A percentile compares a stretch with the other conserved stretches of the same genome.
phyloP scores from a whole-genome alignment of 2,113 vertebrate genomes.

The Tupaia chinensis region DNA sequence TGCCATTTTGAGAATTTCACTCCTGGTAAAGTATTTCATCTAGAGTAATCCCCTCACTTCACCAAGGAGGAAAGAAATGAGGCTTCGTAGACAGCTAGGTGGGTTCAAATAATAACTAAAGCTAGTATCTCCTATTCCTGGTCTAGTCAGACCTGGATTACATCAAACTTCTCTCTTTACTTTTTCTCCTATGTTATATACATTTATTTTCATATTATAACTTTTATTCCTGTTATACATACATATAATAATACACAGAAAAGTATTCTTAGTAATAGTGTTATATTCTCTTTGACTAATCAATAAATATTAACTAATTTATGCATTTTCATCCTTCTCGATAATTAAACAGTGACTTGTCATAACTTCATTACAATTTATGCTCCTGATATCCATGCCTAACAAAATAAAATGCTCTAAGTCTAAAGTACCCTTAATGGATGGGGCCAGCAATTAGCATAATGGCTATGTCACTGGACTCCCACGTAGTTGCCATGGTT shows the following conservation, averaged over 20 bases:
- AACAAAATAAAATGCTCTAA: not conserved
- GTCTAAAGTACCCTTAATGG: not conserved
- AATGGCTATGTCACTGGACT: too few relatives aligned
- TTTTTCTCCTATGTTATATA: not conserved
- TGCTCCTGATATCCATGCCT: not conserved
- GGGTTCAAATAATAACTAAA: conserved; percentile 1
- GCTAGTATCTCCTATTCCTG: not conserved
- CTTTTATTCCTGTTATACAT: not conserved
- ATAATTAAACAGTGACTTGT: conserved; percentile 12
- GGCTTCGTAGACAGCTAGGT: not conserved
- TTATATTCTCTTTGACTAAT: not conserved
- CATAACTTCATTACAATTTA: not conserved
- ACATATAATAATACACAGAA: not conserved
- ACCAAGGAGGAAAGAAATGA: not conserved
- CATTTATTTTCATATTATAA: not conserved
- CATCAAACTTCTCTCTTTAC: not conserved
- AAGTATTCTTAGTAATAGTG: not conserved
- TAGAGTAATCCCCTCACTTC: not conserved
- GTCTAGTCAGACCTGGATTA: not conserved
- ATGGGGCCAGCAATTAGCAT: too few relatives aligned
- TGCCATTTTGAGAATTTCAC: not conserved
- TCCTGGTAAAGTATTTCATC: not conserved
- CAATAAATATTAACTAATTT: not conserved
- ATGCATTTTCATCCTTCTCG: not conserved
- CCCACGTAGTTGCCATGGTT: too few relatives aligned